These are phyloP conservation scores for Himalopsyche anomala DNA, from an alignment of 2,888 invertebrate genomes.

Conservation along the genomic window DNA sequence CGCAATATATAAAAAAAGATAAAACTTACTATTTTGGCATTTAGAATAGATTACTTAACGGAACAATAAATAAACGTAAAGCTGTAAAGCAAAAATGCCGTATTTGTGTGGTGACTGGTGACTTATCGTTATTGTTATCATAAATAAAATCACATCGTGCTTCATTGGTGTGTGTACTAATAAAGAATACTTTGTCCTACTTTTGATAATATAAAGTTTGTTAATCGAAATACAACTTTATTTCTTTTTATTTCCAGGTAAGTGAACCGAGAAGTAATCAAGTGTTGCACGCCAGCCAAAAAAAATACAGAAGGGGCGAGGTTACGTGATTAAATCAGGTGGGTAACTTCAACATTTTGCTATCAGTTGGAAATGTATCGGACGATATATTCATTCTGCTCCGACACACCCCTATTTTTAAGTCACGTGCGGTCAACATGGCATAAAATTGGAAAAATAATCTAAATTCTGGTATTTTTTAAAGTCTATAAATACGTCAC, in stretches of 20 bases:
- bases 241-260: constrained; percentile 59
- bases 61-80: no score
- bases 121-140: constrained; percentile 27
- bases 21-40: no score
- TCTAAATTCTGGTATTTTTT: no score
- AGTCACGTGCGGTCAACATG: constrained; percentile 42
- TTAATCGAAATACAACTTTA: constrained; percentile 39
- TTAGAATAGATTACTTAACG: no score
- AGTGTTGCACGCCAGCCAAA: constrained; percentile 48
- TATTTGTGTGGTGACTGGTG: not conserved
- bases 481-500: no score
- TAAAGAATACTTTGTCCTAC: constrained; percentile 37
- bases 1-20: no score
- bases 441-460: constrained; percentile 25
- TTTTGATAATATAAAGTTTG: constrained; percentile 46
- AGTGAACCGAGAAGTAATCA: constrained; percentile 48
- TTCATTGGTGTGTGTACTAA: constrained; percentile 29
- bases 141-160: constrained; percentile 47
- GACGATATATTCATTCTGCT: constrained; percentile 49
- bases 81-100: no score
- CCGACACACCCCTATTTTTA: constrained; percentile 39
- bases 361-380: constrained; percentile 53
- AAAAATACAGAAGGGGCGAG: constrained; percentile 41
- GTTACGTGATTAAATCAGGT: constrained; percentile 54
- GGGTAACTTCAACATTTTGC: constrained; percentile 45